Conservation (phyloP, 2,797 vertebrate species). For the Esox lucius region DNA sequence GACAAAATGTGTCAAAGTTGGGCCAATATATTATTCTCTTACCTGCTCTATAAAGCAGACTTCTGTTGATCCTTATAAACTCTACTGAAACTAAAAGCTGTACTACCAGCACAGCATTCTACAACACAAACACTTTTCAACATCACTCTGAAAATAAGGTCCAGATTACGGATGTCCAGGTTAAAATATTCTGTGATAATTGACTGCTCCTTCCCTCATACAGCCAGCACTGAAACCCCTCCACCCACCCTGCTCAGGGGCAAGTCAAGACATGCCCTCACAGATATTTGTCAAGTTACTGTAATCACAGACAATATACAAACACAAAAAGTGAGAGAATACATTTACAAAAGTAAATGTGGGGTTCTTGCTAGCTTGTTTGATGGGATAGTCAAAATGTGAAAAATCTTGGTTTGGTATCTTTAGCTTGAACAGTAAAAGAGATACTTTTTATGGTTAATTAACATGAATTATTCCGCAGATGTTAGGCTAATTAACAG, state of each 20-base stretch:
- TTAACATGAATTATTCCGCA: no score
- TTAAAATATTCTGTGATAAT: background rate
- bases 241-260: constrained; percentile 17
- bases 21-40: constrained; percentile 1
- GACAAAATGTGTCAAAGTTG: background rate
- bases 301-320: no score
- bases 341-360: no score
- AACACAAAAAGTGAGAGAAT: no score
- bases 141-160: background rate
- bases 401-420: no score
- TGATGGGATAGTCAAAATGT: no score
- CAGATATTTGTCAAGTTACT: background rate
- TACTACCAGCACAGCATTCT: background rate
- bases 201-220: background rate
- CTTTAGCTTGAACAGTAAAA: background rate
- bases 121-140: background rate
- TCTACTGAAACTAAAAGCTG: background rate
- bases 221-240: background rate
- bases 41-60: constrained; percentile 12
- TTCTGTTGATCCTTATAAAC: background rate
- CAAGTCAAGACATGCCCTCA: constrained; percentile 54
- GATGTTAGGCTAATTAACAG: no score
- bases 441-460: no score
- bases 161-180: background rate
- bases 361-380: no score